Evolutionary conservation across 2,113 vertebrate species (phyloP), one percentile per base, ranked within the genome.

Genomic region (Xenus cinereus): DNA sequence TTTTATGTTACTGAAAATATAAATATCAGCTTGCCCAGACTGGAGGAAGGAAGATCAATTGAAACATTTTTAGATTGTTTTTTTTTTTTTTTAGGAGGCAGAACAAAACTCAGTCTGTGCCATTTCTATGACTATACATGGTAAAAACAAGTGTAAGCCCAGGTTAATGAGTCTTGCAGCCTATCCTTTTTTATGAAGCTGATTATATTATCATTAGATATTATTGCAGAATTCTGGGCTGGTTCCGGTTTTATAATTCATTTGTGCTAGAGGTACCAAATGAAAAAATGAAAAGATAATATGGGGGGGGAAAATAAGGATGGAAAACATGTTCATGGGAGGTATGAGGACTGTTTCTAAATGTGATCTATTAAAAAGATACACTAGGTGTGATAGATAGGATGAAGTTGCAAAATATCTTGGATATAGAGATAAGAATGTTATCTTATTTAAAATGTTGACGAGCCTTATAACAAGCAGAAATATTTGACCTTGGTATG

Each of bases 401-500:
- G 48, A 50, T 75, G 41, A 95, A 96, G 56, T 90, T 85, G 46
- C 87, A 93, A 92, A 97, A 90, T 71, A 53, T 60, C 43, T 84
- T 87, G 64, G 74, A 77, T 93, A 30, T 11, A 72, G 69, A 88
- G 92, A 92, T 91, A 96, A 91, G 68, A 78, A 78, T 48, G 67
- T 95, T 96, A 93, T 86, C 87, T 84, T 76, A 84, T 50, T 80
- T 80, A 37, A 92, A 59, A 93, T 83, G 90, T 86, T 87, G 93
- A 93, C 73, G 74, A 95, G n/a, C 60, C 78, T 93, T 97, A 90
- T 84, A 90, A 93, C 89, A 91, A 91, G 54, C 68, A 89, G 76
- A 97, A 97, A 93, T 94, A 94, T 85, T 95, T 96, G 91, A 95
- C 83, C 85, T 96, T 91, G 94, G 91, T 96, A 87, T 93, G 96